These are phyloP conservation scores for Drosophila merina DNA, from an alignment of 2,888 invertebrate genomes.

Conservation along the genomic window DNA sequence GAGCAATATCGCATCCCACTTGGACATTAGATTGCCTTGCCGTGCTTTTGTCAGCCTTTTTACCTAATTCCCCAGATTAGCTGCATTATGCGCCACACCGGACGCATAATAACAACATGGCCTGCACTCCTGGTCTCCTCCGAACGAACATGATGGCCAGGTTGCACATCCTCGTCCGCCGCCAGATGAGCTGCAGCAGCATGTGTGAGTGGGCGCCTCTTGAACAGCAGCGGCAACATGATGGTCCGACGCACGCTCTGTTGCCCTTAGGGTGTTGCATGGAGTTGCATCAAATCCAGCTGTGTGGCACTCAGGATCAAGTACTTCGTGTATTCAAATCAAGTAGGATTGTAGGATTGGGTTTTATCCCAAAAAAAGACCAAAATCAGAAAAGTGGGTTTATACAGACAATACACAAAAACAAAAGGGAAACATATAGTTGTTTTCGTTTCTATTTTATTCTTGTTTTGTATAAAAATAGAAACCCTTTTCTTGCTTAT, in stretches of 20 bases:
- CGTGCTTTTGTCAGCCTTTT: conserved; percentile 72
- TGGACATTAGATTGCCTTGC: conserved; percentile 54
- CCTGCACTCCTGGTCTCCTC: conserved; percentile 8
- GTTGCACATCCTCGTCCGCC: conserved; percentile 10
- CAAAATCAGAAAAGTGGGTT: neutral
- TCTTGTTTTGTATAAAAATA: neutral
- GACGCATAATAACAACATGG: conserved; percentile 66
- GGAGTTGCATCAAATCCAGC: conserved; percentile 26
- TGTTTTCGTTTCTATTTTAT: neutral
- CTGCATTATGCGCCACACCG: conserved; percentile 77
- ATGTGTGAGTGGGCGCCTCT: conserved; percentile 28
- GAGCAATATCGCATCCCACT: conserved; percentile 48
- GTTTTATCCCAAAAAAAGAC: conserved; percentile 2
- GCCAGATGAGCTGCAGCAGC: conserved; percentile 7
- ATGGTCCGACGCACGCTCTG: conserved; percentile 35
- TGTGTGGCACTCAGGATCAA: conserved; percentile 20
- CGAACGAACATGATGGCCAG: conserved; percentile 15
- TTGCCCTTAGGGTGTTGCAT: conserved; percentile 37
- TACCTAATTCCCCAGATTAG: conserved; percentile 78
- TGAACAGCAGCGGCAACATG: conserved; percentile 20
- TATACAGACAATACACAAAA: neutral
- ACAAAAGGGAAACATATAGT: neutral
- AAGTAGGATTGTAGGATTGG: neutral
- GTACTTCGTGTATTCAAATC: conserved; percentile 20
- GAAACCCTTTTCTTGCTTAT: neutral